Percentiles rank a stretch among this genome's conserved stretches.
Conservation (phyloP, 2,888 invertebrate species). For the Mactromeris polynyma region DNA sequence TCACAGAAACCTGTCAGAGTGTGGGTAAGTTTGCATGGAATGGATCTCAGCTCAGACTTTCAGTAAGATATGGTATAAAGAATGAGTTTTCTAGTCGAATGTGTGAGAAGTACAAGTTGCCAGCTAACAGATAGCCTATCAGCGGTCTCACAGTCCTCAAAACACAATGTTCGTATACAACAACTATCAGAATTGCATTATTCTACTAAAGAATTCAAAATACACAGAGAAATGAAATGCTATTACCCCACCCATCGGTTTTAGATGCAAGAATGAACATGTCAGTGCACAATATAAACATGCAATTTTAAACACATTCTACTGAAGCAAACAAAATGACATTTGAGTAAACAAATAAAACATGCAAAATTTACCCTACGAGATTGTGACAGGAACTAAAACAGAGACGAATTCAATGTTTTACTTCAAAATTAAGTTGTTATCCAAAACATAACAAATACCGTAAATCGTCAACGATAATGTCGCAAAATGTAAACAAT, state of each 20-base stretch:
- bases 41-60: too few species aligned
- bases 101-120: too few species aligned
- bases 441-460: constrained; percentile 7
- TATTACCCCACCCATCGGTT: constrained; percentile 42
- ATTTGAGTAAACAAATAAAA: not conserved
- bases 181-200: too few species aligned
- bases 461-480: constrained; percentile 9
- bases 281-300: not conserved
- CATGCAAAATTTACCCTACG: not conserved
- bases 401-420: not conserved
- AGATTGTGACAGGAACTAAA: not conserved
- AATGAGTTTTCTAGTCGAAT: too few species aligned
- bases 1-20: too few species aligned
- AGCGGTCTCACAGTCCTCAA: too few species aligned
- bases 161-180: too few species aligned
- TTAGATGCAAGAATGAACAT: constrained; percentile 38
- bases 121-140: too few species aligned
- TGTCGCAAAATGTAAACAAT: constrained; percentile 41
- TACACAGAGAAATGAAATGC: not conserved
- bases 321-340: not conserved
- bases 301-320: not conserved
- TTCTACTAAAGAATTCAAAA: too few species aligned
- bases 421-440: not conserved
- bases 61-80: too few species aligned
- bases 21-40: too few species aligned